Base-by-base conservation (phyloP, 2,888 invertebrate genomes). In the Cloeon dipterum region DNA sequence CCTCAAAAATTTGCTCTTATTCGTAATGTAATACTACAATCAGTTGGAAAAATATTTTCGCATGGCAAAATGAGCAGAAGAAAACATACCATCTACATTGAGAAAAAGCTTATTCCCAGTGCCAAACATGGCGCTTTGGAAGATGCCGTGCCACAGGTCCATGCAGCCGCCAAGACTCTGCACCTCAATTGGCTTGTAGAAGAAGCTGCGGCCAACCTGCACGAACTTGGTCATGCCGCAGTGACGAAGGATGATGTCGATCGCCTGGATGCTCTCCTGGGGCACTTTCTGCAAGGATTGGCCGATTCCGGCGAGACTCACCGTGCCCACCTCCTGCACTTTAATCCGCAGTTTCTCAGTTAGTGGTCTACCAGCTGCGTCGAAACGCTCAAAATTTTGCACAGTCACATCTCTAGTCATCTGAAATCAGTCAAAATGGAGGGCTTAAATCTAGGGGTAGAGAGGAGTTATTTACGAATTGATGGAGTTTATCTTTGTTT, bases 131-230 rank as follows among this genome's bases (percentile, higher is more conserved):
- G 88, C 85, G 7, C 85, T 81, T 56, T 93, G 91, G 59, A 83
- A 96, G 50, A 88, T 70, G 4, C 96, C 96, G 40, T 79, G 72
- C 78, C 91, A 91, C 50, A 93, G 72, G 53, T 91, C 85, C 47
- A 85, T 62, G 0, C 91, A 88, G 34, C 72, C 74, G 1, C 76
- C 72, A 8, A 96, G 61, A 49, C 64, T 62, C n/a, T n/a, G n/a
- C n/a, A n/a, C n/a, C n/a, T n/a, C n/a, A 19, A 25, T 37, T 0
- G 68, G 65, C 3, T 57, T 57, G 20, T 68, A 69, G 56, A 81
- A 93, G 52, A 77, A 85, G 11, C 85, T 83, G 8, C 83, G 66
- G 0, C 83, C 83, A 26, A 76, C 74, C 53, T 74, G 63, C 3
- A 49, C 48, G 40, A n/a, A n/a, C 54, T 53, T 57, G 48, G 63